Percentiles rank a stretch among this genome's conserved stretches.
These are phyloP conservation scores for Amorpha juglandis DNA, from an alignment of 2,888 invertebrate genomes.

Conservation along the genomic window DNA sequence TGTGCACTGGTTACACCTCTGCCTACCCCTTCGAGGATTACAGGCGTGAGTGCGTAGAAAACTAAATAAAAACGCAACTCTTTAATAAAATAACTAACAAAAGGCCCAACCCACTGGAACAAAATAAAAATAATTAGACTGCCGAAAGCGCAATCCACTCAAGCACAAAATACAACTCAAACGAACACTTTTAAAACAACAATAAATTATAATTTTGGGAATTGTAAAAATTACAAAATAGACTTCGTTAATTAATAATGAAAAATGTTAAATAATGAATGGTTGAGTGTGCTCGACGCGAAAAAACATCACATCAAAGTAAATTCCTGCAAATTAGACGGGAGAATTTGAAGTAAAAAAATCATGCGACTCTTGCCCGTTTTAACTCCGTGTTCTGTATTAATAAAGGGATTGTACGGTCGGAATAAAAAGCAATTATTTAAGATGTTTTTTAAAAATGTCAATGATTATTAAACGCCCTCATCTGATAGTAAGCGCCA, in stretches of 20 bases:
- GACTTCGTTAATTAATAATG: slow-evolving; percentile 38
- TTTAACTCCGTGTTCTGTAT: slow-evolving; percentile 27
- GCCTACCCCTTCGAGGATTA: no score
- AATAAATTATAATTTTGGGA: slow-evolving; percentile 30
- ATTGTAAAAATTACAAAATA: slow-evolving; percentile 28
- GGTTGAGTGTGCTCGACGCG: slow-evolving; percentile 36
- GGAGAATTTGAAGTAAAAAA: slow-evolving; percentile 31
- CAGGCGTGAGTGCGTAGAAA: no score
- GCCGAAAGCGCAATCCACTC: slow-evolving; percentile 19
- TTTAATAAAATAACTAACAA: background rate
- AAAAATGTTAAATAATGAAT: slow-evolving; percentile 39
- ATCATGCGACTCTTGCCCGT: slow-evolving; percentile 22
- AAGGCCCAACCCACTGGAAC: background rate
- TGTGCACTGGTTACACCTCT: no score
- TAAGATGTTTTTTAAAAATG: background rate
- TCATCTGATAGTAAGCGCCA: no score
- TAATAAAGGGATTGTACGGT: slow-evolving; percentile 27
- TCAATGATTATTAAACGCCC: no score
- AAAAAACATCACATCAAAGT: slow-evolving; percentile 39
- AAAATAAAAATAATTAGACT: slow-evolving; percentile 18
- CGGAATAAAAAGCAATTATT: slow-evolving; percentile 1
- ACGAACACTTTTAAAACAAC: slow-evolving; percentile 27
- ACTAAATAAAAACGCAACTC: no score
- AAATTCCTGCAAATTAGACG: slow-evolving; percentile 42
- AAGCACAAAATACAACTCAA: background rate